Percentiles rank a stretch among this genome's conserved stretches.
phyloP scores from a whole-genome alignment of 1,140 invertebrate species.

The Tetramorium simillimum region DNA sequence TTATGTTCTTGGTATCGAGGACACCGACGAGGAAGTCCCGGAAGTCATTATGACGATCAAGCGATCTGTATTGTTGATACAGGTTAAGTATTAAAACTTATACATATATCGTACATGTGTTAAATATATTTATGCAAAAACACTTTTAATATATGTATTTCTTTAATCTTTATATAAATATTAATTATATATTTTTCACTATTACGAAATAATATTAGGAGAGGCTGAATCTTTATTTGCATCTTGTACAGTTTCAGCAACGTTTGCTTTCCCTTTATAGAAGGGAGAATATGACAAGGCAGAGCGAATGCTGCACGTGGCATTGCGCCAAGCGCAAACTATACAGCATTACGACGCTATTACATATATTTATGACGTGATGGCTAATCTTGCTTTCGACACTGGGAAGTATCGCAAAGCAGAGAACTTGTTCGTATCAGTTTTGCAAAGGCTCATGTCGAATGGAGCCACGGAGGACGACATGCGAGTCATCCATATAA shows the following conservation, averaged over 20 bases:
- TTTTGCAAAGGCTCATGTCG: constrained; percentile 91
- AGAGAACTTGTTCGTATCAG: constrained; percentile 92
- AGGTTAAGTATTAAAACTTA: constrained; percentile 74
- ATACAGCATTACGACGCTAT: constrained; percentile 90
- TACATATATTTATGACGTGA: constrained; percentile 95
- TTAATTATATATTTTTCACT: neutral
- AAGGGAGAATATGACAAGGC: constrained; percentile 92
- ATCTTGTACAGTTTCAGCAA: constrained; percentile 44
- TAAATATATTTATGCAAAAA: neutral
- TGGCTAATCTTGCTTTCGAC: constrained; percentile 95
- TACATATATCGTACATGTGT: neutral
- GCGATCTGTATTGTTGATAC: constrained; percentile 89
- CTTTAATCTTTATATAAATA: neutral
- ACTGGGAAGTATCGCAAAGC: constrained; percentile 92
- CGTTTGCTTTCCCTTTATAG: constrained; percentile 83
- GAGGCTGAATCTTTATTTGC: neutral
- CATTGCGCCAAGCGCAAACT: constrained; percentile 93
- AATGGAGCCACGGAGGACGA: constrained; percentile 90
- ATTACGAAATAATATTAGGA: neutral
- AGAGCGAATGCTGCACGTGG: constrained; percentile 93
- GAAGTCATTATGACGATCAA: constrained; percentile 91
- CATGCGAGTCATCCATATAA: constrained; percentile 91
- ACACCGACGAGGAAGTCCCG: constrained; percentile 87
- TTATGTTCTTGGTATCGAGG: constrained; percentile 79
- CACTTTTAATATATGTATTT: no score